Evolutionary conservation across 2,113 vertebrate genomes (phyloP).

Genomic region (Xiphophorus couchianus): DNA sequence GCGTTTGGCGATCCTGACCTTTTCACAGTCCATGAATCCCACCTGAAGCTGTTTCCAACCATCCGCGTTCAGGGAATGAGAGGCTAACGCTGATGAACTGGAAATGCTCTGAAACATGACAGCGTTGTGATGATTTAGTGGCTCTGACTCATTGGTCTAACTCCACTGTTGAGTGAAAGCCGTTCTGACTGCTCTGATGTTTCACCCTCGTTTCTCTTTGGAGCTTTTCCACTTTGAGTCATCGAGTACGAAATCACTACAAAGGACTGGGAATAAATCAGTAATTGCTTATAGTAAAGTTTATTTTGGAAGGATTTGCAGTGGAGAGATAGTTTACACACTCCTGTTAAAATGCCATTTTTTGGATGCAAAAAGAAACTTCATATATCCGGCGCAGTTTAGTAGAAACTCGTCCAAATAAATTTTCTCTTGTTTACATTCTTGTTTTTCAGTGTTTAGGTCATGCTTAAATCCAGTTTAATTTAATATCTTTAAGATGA

Average conservation of each 20-base stretch:
- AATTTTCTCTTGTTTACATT: too few relatives aligned
- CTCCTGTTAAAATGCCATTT: not conserved
- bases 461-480: too few relatives aligned
- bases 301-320: not conserved
- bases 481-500: too few relatives aligned
- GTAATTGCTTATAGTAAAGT: not conserved
- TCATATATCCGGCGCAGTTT: too few relatives aligned
- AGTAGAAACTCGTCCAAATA: too few relatives aligned
- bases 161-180: not conserved
- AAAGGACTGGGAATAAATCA: not conserved
- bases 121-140: not conserved
- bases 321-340: not conserved
- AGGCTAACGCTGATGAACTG: not conserved
- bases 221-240: not conserved
- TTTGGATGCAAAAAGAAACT: not conserved
- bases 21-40: not conserved
- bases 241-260: not conserved
- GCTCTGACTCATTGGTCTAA: slow-evolving; percentile 1
- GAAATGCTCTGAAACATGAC: not conserved
- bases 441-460: too few relatives aligned
- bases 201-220: not conserved
- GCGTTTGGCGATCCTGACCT: not conserved
- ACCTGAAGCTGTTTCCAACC: not conserved
- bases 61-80: not conserved
- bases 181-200: not conserved